Conservation (phyloP, 2,888 invertebrate genomes). For the Melikaiella ostensackeni region DNA sequence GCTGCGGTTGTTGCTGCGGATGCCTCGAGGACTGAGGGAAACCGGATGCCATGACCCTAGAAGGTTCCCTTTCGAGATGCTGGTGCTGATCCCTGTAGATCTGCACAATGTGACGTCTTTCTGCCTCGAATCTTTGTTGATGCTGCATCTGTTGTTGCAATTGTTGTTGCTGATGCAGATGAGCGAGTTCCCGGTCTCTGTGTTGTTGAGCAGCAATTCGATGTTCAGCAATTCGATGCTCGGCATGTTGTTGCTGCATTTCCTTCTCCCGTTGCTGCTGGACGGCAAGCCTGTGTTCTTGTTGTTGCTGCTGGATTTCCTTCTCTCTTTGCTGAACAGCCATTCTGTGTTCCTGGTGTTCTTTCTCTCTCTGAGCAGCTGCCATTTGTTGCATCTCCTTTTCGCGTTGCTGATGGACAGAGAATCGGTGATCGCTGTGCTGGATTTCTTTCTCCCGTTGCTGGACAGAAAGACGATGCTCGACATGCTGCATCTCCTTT, state of each 20-base stretch:
- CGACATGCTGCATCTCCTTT: constrained; percentile 64
- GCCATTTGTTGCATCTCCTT: constrained; percentile 74
- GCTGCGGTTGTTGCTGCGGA: constrained; percentile 77
- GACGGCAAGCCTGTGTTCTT: constrained; percentile 64
- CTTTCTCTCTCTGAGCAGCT: constrained; percentile 69
- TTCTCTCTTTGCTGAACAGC: constrained; percentile 67
- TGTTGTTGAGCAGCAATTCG: constrained; percentile 68
- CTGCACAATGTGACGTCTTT: constrained; percentile 73
- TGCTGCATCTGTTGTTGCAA: constrained; percentile 67
- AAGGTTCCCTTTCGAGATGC: constrained; percentile 70
- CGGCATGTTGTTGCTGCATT: constrained; percentile 67
- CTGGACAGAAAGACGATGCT: constrained; percentile 64
- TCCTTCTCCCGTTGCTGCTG: constrained; percentile 70
- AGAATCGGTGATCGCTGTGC: constrained; percentile 62
- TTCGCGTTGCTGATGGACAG: constrained; percentile 68
- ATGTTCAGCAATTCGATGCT: constrained; percentile 67
- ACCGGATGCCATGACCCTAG: constrained; percentile 66
- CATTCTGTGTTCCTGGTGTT: constrained; percentile 70
- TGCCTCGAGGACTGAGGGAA: constrained; percentile 73
- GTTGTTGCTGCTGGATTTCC: constrained; percentile 73
- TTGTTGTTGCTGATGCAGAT: constrained; percentile 72
- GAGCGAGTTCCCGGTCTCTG: constrained; percentile 69
- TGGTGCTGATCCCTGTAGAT: constrained; percentile 72
- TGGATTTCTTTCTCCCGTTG: constrained; percentile 68
- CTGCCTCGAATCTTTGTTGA: constrained; percentile 70